These are phyloP conservation scores for Podarcis lilfordi DNA, from an alignment of 2,797 vertebrate genomes.

Conservation along the genomic window DNA sequence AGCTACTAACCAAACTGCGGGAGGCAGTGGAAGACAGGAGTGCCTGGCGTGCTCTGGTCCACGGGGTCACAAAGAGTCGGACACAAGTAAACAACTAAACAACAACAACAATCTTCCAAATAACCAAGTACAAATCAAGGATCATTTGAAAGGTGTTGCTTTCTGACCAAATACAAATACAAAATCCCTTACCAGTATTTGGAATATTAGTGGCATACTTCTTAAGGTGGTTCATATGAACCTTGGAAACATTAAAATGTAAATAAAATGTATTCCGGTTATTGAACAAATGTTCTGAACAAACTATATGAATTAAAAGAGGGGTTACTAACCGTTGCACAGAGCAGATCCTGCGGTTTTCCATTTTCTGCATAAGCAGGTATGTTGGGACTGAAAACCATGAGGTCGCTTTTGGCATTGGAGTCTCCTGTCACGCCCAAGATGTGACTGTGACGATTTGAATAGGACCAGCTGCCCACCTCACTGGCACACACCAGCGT, in stretches of 20 bases:
- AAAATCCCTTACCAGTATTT: background rate
- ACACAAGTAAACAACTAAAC: no score
- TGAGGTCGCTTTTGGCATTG: slow-evolving; percentile 64
- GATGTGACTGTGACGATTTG: slow-evolving; percentile 8
- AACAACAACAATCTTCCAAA: no score
- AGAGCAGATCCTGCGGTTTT: slow-evolving; percentile 18
- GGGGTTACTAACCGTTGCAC: slow-evolving; percentile 18
- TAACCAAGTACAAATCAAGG: background rate
- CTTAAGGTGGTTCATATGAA: background rate
- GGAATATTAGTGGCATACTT: background rate
- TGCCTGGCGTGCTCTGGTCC: no score
- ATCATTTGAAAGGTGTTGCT: background rate
- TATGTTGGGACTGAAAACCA: slow-evolving; percentile 68
- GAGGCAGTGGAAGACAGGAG: no score
- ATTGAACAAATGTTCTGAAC: background rate
- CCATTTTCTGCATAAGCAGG: slow-evolving; percentile 46
- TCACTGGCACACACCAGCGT: slow-evolving; percentile 1
- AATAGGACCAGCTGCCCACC: slow-evolving; percentile 7
- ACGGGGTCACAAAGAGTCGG: no score
- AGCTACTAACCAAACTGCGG: no score
- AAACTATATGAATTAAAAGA: background rate
- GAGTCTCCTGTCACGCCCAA: slow-evolving; percentile 27
- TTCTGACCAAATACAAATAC: background rate
- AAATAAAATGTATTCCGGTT: background rate
- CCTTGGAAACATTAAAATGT: background rate